phyloP scores from a whole-genome alignment of 2,797 vertebrate species.

The Tachyglossus aculeatus region DNA sequence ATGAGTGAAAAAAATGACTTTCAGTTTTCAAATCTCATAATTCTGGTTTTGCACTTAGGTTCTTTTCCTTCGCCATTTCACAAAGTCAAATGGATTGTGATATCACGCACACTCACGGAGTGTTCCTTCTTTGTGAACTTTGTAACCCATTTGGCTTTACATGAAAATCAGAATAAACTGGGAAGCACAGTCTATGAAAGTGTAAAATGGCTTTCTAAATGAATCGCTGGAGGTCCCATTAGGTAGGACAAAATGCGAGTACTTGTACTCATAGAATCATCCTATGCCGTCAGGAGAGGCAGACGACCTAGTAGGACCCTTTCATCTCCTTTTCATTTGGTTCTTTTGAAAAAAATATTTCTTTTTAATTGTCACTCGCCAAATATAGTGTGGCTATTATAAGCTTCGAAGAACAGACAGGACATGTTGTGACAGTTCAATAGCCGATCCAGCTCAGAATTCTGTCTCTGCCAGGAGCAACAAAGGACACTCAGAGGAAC shows the following conservation, averaged over 20 bases:
- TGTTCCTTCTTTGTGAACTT: too few species aligned
- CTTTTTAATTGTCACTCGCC: neutral
- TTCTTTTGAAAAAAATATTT: conserved; percentile 8
- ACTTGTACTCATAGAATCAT: neutral
- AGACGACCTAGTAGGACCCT: neutral
- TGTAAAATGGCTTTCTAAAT: neutral
- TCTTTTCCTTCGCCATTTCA: too few species aligned
- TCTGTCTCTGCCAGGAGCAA: too few species aligned
- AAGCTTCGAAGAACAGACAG: too few species aligned
- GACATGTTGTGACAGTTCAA: too few species aligned
- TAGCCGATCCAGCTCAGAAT: too few species aligned
- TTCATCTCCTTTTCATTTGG: neutral
- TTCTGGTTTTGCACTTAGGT: neutral
- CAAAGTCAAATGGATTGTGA: too few species aligned
- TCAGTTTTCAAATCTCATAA: neutral
- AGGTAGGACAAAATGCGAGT: neutral
- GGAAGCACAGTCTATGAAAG: neutral
- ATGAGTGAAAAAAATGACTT: conserved; percentile 45
- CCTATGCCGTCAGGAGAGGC: neutral
- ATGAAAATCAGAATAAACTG: neutral
- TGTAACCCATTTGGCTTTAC: too few species aligned
- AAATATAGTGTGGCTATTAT: too few species aligned
- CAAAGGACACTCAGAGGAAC: too few species aligned
- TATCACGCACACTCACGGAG: too few species aligned
- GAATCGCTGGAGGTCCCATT: neutral